phyloP scores from a whole-genome alignment of 2,888 invertebrate genomes.

The Diaprepes abbreviatus region DNA sequence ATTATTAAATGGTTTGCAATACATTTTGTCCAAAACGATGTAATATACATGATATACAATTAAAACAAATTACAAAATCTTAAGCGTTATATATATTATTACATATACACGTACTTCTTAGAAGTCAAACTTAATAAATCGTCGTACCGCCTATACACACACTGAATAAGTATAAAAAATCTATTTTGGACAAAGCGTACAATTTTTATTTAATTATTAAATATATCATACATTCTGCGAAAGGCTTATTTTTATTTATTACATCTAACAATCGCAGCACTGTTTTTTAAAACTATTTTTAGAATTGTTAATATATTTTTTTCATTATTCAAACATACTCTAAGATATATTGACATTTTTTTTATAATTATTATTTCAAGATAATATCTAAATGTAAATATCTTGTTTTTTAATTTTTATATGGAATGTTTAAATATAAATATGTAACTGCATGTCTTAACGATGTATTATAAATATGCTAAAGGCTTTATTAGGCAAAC shows the following conservation, averaged over 20 bases:
- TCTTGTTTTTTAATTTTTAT: slow-evolving; percentile 48
- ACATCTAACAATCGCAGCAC: slow-evolving; percentile 65
- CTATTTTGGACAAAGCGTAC: slow-evolving; percentile 64
- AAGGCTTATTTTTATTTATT: slow-evolving; percentile 64
- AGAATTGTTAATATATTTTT: slow-evolving; percentile 65
- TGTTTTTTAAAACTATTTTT: slow-evolving; percentile 63
- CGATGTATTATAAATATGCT: slow-evolving; percentile 63
- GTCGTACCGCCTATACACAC: slow-evolving; percentile 54
- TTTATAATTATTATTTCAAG: slow-evolving; percentile 47
- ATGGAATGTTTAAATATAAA: slow-evolving; percentile 64
- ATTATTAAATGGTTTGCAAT: slow-evolving; percentile 65
- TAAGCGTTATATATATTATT: slow-evolving; percentile 54
- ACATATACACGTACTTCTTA: slow-evolving; percentile 61
- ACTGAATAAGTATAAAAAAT: slow-evolving; percentile 53
- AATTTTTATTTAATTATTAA: slow-evolving; percentile 54
- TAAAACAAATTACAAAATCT: slow-evolving; percentile 55
- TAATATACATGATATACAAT: slow-evolving; percentile 60
- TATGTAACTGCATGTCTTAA: slow-evolving; percentile 61
- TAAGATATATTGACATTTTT: slow-evolving; percentile 64
- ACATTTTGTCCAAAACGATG: slow-evolving; percentile 64
- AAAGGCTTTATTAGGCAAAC: slow-evolving; percentile 68
- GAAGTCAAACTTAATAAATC: slow-evolving; percentile 61
- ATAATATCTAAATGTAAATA: slow-evolving; percentile 49
- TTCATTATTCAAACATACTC: slow-evolving; percentile 56
- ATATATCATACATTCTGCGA: slow-evolving; percentile 67